These are phyloP conservation scores for Anser brachyrhynchus DNA, from an alignment of 2,113 vertebrate genomes.

Conservation along the genomic window DNA sequence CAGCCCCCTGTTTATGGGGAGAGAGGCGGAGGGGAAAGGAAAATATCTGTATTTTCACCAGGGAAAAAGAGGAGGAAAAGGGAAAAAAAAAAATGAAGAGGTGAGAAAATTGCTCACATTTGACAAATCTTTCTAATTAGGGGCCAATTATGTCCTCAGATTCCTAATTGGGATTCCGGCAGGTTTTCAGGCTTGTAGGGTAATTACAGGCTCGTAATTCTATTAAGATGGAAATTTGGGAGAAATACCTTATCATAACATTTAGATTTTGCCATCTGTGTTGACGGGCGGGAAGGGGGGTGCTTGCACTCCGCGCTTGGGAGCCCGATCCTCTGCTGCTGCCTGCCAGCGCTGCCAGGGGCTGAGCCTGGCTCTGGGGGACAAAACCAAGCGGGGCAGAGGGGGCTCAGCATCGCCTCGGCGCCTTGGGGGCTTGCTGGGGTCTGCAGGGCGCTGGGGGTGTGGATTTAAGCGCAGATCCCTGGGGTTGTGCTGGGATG, in stretches of 20 bases:
- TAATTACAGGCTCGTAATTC: conserved; percentile 80
- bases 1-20: not conserved
- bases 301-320: not conserved
- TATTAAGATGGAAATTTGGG: conserved; percentile 71
- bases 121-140: conserved; percentile 83
- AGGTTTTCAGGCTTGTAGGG: conserved; percentile 75
- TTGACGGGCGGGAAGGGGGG: conserved; percentile 5
- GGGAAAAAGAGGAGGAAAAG: not conserved
- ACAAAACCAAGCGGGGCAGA: accelerated
- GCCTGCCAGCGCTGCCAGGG: accelerated
- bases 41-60: conserved; percentile 20
- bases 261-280: conserved; percentile 73
- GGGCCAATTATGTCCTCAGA: conserved; percentile 79
- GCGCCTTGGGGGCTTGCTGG: accelerated
- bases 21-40: not conserved
- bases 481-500: accelerated
- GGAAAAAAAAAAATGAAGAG: conserved; percentile 13
- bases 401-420: accelerated
- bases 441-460: not conserved
- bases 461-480: accelerated
- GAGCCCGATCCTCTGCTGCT: not conserved
- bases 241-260: conserved; percentile 71
- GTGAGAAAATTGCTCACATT: conserved; percentile 69
- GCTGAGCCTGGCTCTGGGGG: accelerated
- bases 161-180: conserved; percentile 78